phyloP scores from a whole-genome alignment of 2,888 invertebrate genomes.

The Ochropleura plecta region DNA sequence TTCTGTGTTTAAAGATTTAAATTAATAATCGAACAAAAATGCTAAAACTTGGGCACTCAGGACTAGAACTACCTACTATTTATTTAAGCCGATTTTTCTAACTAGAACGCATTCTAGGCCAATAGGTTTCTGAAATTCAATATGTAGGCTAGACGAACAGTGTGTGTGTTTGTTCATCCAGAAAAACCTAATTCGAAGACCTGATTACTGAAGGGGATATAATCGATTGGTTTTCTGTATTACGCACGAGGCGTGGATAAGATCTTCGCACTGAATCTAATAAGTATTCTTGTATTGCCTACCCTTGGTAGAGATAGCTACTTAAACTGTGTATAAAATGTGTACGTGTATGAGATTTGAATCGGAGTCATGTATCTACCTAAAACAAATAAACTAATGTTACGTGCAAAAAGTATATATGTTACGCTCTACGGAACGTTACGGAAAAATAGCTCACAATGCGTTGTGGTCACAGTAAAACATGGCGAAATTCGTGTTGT shows the following conservation, averaged over 20 bases:
- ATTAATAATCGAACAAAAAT: no score
- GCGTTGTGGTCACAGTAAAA: no score
- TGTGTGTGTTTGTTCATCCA: background rate
- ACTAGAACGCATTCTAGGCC: background rate
- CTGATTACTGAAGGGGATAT: conserved; percentile 19
- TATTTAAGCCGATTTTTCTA: background rate
- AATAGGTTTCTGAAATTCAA: conserved; percentile 3
- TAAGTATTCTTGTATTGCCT: conserved; percentile 17
- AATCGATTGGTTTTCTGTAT: conserved; percentile 11
- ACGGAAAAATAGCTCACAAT: no score
- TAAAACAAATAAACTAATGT: background rate
- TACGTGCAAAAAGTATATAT: background rate
- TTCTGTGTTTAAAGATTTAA: no score
- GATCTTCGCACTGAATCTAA: conserved; percentile 2
- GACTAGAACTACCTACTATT: no score
- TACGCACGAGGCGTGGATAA: background rate
- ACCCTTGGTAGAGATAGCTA: background rate
- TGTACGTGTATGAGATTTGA: conserved; percentile 6
- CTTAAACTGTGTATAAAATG: conserved; percentile 10
- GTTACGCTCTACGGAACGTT: no score
- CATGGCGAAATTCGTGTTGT: no score
- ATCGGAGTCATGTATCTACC: background rate
- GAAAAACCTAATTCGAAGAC: conserved; percentile 27
- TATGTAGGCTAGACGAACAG: background rate
- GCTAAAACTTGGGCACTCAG: no score